Base-by-base conservation (phyloP, 2,888 invertebrate species). In the Shargacucullia verbasci region DNA sequence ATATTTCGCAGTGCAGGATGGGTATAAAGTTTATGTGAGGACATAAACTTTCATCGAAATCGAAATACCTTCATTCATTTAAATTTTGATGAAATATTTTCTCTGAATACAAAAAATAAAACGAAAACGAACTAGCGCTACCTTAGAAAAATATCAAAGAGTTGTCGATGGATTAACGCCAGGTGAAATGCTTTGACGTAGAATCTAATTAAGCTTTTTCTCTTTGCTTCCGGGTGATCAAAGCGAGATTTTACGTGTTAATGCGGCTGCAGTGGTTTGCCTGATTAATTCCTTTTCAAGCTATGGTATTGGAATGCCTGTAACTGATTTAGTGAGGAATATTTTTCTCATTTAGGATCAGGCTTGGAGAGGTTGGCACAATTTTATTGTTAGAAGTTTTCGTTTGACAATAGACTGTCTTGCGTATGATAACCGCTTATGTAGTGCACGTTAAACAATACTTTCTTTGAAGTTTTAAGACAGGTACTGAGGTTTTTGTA, bases 141-240 rank as follows among this genome's bases (percentile, higher is more conserved):
- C 9, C 12, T 35, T 41, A 27, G 11, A 61, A 48, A 47, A 35
- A 47, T 7, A 27, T 4, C n/a, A 12, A 35, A 38, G 11, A 39
- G 7, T 11, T n/a, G 14, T 20, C 15, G 50, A 38, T 13, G 13
- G 20, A 31, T 25, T 33, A 34, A 37, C 8, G 14, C 14, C 13
- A 13, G 0, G 15, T 27, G 11, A 10, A 33, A 55, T 49, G 14
- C 43, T 47, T 56, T 57, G 40, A 49, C 8, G 25, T 1, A 8
- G 45, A 56, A 50, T 56, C 35, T 68, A 61, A 68, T 58, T 49
- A 53, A 27, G 40, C n/a, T 12, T 12, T 34, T 55, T 7, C 29
- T 8, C 25, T 65, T 49, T 38, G 47, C 54, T 40, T 33, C n/a
- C 7, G 25, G 20, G n/a, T 55, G 44, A 55, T 61, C 47, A 55